Evolutionary conservation across 2,888 invertebrate species (phyloP), one percentile per base, ranked within the genome.

Genomic region (Rhorus exstirpatorius): DNA sequence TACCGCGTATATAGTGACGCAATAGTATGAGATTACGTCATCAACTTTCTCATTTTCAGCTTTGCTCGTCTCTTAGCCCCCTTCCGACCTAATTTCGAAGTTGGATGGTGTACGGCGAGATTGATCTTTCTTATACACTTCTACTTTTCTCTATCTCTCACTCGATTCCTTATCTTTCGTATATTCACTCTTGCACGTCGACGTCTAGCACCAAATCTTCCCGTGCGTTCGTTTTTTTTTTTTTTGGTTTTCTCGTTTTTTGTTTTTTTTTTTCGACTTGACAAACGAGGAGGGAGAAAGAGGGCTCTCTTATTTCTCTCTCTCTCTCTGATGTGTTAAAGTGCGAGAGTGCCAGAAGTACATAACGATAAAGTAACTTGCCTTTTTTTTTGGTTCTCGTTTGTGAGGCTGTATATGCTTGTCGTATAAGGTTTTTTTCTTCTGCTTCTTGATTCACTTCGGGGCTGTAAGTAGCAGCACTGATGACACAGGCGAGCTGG

Each of bases 361-460:
- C 84, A 84, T 84, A 84, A 82, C 76, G 82, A 72, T 82, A 82
- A 84, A 82, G 79, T 70, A 82, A 84, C 79, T 82, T 81, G 68
- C 49, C 72, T n/a, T n/a, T n/a, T n/a, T n/a, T n/a, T 58, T 61
- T 58, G 26, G 19, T 49, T 31, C 14, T 44, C 31, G 46, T 53
- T 60, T 46, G 38, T 8, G 53, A n/a, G n/a, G n/a, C n/a, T 61
- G 58, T 31, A 17, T 58, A 26, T 70, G 41, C 61, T 51, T 49
- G 41, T 53, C 35, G 12, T 26, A 12, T 19, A 14, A 49, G 17
- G 24, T 51, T 67, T 75, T 49, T 51, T 75, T 38, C 19, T 10
- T 12, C 12, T 51, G 44, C 67, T 44, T 44, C 10, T 65, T 65
- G 19, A 44, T 10, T 14, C 38, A 8, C 35, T 21, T 38, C 38